These are phyloP conservation scores for Phocides pigmalion DNA, from an alignment of 1,140 invertebrate species.

Conservation along the genomic window DNA sequence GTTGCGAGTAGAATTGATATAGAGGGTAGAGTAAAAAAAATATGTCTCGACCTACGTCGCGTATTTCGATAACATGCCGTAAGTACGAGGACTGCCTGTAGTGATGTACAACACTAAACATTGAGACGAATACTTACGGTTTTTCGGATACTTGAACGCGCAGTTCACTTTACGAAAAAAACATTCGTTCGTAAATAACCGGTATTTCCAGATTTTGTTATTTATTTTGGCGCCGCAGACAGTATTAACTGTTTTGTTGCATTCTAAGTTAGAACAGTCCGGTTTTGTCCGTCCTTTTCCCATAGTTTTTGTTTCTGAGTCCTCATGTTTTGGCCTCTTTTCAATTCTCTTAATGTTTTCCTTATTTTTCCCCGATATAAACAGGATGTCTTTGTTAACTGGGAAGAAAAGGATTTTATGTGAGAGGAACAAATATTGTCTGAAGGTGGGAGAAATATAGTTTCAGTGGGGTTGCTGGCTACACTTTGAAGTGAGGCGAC, in stretches of 20 bases:
- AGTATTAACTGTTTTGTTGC: constrained; percentile 51
- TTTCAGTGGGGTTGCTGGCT: too few species aligned
- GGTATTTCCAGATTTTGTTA: constrained; percentile 47
- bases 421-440: too few species aligned
- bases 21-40: too few species aligned
- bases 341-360: constrained; percentile 44
- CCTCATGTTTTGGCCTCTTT: constrained; percentile 33
- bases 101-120: not conserved
- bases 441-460: too few species aligned
- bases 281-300: constrained; percentile 25
- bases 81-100: too few species aligned
- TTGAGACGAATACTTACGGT: constrained; percentile 58
- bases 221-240: constrained; percentile 60
- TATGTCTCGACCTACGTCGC: too few species aligned
- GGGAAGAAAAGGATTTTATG: constrained; percentile 13
- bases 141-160: constrained; percentile 53
- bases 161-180: constrained; percentile 71
- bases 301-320: constrained; percentile 23
- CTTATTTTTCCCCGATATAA: constrained; percentile 62
- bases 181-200: constrained; percentile 68
- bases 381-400: constrained; percentile 49
- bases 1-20: too few species aligned
- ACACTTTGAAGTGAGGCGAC: too few species aligned
- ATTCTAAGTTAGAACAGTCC: constrained; percentile 55
- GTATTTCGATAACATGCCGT: too few species aligned